Evolutionary conservation across 1,140 invertebrate genomes (phyloP), one percentile per base, ranked within the genome.

Genomic region (Rhopalosiphum maidis): DNA sequence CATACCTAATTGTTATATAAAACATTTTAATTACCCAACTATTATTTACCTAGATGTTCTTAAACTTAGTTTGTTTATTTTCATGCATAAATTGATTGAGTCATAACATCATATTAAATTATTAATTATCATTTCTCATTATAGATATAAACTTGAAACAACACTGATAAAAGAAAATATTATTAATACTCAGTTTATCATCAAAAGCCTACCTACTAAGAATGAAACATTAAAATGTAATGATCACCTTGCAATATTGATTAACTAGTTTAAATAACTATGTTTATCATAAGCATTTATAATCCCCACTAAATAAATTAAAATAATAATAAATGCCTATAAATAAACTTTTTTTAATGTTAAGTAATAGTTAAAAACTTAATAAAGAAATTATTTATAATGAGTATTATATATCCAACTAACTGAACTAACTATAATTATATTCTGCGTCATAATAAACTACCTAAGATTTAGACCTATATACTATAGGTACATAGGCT

Each of bases 171-270:
- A 37, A 54, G 22, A 89, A 51, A 51, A 89, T 55, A 89, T 23
- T 85, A 0, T 11, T 30, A 25, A 85, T 51, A 89, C 55, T 55
- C 35, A 30, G 25, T 89, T 89, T 25, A 89, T 89, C 48, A 55
- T 23, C 55, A 55, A 89, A 55, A 46, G 25, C 15, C 37, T 68
- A 90, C 54, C 55, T 89, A 89, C 51, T 89, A 68, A 46, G 54
- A 68, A 90, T 46, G 68, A 6, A 60, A 30, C 25, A 90, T 90
- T 68, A 68, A 46, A 90, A 77, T n/a, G 18, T 77, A 77, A n/a
- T 77, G 15, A 90, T 68, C 54, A 90, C 89, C 89, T 90, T 90
- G 41, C 89, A 90, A n/a, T 43, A 68, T 43, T n/a, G 89, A 90
- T 90, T 68, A 90, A 90, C 37, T 43, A 60, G 60, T 90, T 90